Conservation (phyloP, 1,140 invertebrate genomes). For the Conopomorpha cramerella region DNA sequence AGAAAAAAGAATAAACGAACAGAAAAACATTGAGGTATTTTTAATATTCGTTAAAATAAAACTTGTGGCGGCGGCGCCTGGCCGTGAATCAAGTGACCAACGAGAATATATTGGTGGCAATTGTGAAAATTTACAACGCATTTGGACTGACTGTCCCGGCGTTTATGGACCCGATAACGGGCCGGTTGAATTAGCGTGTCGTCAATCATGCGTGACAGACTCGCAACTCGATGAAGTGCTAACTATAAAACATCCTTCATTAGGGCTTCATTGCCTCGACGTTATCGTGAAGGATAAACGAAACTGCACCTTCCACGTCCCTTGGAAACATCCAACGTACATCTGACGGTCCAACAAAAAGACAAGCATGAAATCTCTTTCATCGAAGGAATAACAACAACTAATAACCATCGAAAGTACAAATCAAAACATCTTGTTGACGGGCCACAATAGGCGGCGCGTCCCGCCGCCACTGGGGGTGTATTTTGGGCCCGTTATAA, state of each 20-base stretch:
- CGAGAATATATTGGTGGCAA: not conserved
- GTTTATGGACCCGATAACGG: conserved; percentile 22
- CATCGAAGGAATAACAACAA: not conserved
- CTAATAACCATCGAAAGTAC: conserved; percentile 5
- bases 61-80: too few relatives aligned
- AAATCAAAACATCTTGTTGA: conserved; percentile 10
- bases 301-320: too few relatives aligned
- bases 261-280: too few relatives aligned
- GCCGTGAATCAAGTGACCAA: not conserved
- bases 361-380: conserved; percentile 5
- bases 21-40: too few relatives aligned
- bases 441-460: conserved; percentile 9
- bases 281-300: too few relatives aligned
- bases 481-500: conserved; percentile 8
- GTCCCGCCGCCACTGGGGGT: conserved; percentile 16
- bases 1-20: too few relatives aligned
- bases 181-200: conserved; percentile 18
- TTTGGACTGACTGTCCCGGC: conserved; percentile 7
- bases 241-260: too few relatives aligned
- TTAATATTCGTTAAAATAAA: too few relatives aligned
- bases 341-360: conserved; percentile 6
- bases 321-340: too few relatives aligned
- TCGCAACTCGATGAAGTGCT: too few relatives aligned
- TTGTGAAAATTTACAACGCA: conserved; percentile 22
- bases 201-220: conserved; percentile 27